Percentiles rank a stretch among this genome's conserved stretches.
phyloP scores from a whole-genome alignment of 2,797 vertebrate genomes.

The Catostomus latipinnis region DNA sequence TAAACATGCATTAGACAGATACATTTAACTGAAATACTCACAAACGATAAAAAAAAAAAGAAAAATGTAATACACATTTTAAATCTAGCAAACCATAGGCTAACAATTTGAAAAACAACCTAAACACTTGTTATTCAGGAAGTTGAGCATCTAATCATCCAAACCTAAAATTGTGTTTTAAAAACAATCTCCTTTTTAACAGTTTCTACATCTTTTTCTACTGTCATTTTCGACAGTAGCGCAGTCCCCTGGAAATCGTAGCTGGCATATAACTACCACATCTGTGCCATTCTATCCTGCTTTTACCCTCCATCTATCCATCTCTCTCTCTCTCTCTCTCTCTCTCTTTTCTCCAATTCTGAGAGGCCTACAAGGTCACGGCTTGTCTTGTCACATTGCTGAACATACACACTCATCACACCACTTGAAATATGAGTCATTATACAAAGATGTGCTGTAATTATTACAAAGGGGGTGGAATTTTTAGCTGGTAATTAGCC shows the following conservation, averaged over 20 bases:
- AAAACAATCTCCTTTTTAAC: neutral
- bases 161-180: too few species aligned
- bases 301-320: neutral
- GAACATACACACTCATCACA: slow-evolving; percentile 47
- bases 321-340: neutral
- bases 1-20: too few species aligned
- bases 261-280: neutral
- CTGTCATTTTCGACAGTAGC: neutral
- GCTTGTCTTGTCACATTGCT: slow-evolving; percentile 47
- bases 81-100: too few species aligned
- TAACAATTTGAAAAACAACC: too few species aligned
- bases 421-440: slow-evolving; percentile 52
- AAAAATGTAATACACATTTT: too few species aligned
- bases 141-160: too few species aligned
- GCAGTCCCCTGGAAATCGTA: neutral
- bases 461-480: slow-evolving; percentile 67
- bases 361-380: slow-evolving; percentile 55
- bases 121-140: too few species aligned
- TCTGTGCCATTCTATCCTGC: neutral
- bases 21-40: too few species aligned
- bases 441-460: slow-evolving; percentile 62
- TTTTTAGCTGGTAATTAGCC: slow-evolving; percentile 71
- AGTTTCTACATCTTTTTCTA: neutral
- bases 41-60: too few species aligned
- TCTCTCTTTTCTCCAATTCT: slow-evolving; percentile 4